Evolutionary conservation across 2,113 vertebrate genomes (phyloP).

Genomic region (Corythoichthys intestinalis): DNA sequence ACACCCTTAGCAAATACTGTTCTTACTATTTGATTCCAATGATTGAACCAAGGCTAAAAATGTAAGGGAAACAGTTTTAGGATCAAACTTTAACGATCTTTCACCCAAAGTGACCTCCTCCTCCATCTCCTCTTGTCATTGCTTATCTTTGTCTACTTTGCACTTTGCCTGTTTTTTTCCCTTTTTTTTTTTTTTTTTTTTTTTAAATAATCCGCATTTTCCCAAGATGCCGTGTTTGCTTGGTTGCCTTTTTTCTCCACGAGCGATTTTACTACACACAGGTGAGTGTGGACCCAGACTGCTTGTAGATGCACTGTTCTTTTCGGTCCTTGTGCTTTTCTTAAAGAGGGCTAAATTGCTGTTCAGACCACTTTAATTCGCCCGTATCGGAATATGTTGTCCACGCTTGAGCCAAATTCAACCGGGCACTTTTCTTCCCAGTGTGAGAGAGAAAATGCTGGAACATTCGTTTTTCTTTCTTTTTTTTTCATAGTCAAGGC

Average conservation of each 20-base stretch:
- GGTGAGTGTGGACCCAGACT: not conserved
- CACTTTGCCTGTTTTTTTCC: constrained; percentile 2
- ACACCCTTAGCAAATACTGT: not conserved
- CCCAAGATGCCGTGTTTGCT: constrained; percentile 11
- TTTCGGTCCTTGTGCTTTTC: constrained; percentile 7
- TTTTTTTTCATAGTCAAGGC: constrained; percentile 31
- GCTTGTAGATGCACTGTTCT: constrained; percentile 17
- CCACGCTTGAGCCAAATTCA: constrained; percentile 27
- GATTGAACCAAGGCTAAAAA: not conserved
- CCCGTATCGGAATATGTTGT: constrained; percentile 16
- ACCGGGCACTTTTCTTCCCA: constrained; percentile 23
- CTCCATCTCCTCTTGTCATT: constrained; percentile 5
- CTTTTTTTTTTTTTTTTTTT: not conserved
- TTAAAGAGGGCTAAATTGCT: constrained; percentile 24
- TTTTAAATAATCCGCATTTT: constrained; percentile 1
- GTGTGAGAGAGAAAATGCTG: constrained; percentile 35
- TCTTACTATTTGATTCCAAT: constrained; percentile 12
- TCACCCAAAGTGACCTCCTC: constrained; percentile 7
- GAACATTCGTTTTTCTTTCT: constrained; percentile 31
- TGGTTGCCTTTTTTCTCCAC: not conserved
- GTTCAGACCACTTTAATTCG: constrained; percentile 19
- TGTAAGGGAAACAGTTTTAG: not conserved
- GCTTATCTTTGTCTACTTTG: constrained; percentile 6
- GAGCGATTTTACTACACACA: constrained; percentile 11
- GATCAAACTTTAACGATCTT: not conserved